These are phyloP conservation scores for Lagothrix lagotricha DNA, from an alignment of 2,797 vertebrate species.

Conservation along the genomic window DNA sequence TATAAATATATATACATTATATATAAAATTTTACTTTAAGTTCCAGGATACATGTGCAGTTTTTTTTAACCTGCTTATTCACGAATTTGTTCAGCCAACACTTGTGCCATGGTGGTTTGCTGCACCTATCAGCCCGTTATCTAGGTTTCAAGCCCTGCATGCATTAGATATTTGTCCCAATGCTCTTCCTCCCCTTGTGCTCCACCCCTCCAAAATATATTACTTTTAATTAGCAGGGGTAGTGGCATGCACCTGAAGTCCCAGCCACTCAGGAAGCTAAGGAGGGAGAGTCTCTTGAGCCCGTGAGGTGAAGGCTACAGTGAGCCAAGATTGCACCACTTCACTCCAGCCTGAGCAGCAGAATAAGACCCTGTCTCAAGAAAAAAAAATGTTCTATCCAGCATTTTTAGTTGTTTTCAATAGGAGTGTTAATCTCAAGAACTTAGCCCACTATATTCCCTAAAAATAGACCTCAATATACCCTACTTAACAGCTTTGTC, in stretches of 20 bases:
- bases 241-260: not conserved
- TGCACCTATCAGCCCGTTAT: not conserved
- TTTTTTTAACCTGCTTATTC: no score
- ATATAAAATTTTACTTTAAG: no score
- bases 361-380: not conserved
- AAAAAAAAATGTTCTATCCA: not conserved
- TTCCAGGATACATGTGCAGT: no score
- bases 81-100: no score
- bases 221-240: not conserved
- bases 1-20: no score
- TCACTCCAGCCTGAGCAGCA: not conserved
- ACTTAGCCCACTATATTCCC: not conserved
- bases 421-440: not conserved
- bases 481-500: not conserved
- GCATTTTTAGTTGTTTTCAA: not conserved
- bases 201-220: not conserved
- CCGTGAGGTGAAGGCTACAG: not conserved
- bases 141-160: not conserved
- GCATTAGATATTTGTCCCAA: not conserved
- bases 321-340: not conserved
- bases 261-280: not conserved
- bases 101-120: not conserved
- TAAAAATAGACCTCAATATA: not conserved
- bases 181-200: not conserved
- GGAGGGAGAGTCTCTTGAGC: not conserved